Base-by-base conservation (phyloP, 2,888 invertebrate genomes). In the Drosophila mimica region DNA sequence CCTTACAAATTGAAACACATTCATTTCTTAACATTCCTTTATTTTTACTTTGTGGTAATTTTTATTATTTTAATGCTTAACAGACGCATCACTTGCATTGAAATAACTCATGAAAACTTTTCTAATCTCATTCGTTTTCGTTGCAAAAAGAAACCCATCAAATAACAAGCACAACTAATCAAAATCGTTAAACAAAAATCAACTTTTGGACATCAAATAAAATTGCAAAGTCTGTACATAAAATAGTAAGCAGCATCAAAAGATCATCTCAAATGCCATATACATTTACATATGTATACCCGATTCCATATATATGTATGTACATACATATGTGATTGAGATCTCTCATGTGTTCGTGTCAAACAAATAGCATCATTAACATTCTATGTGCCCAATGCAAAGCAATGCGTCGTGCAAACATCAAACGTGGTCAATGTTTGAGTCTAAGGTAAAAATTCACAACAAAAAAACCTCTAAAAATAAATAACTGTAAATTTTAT, bases 341-440 rank as follows among this genome's bases (percentile, higher is more conserved):
- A 60, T 60, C 76, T 67, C 77, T 73, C 69, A 90, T 87, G 86
- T 88, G 87, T 82, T 85, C 81, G 82, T 87, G 87, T 88, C 89
- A 82, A 76, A 52, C 77, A 65, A 84, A 76, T 76, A 82, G 63
- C 76, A 66, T 77, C 71, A 61, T 76, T 59, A 81, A 70, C 74
- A 82, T 79, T 89, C 66, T 76, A 83, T 90, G 91, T 82, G 82
- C 83, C 73, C 90, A 87, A 90, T 88, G 89, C 82, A 91, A 91
- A 89, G 89, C 86, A 86, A 82, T 91, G 83, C 90, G 91, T 76
- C 91, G 92, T 79, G 85, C 90, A 77, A 91, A 91, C 81, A 84
- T 91, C 79, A 88, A 92, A 85, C 92, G 92, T 80, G 91, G 91
- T 81, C 92, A 91, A 80, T 88, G 91, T 86, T 88, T 92, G 80